phyloP scores from a whole-genome alignment of 2,888 invertebrate species.

The Polymixis lichenea region DNA sequence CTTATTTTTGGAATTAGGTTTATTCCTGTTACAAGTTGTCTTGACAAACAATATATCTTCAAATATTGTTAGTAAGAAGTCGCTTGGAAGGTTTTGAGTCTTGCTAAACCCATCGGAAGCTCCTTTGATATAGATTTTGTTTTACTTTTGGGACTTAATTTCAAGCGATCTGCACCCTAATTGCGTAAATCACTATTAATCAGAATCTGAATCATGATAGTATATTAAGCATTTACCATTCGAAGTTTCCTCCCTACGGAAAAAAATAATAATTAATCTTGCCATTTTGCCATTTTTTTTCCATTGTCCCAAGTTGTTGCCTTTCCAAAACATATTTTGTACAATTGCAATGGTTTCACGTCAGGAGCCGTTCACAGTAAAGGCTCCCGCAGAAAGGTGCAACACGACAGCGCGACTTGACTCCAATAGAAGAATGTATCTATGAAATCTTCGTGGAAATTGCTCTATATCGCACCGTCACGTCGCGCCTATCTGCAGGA shows the following conservation, averaged over 20 bases:
- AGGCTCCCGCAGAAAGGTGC: background rate
- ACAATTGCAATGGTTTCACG: background rate
- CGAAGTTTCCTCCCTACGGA: background rate
- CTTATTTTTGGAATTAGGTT: background rate
- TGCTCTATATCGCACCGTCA: background rate
- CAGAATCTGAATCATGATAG: no score
- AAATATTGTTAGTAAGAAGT: background rate
- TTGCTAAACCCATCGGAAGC: background rate
- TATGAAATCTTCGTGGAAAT: background rate
- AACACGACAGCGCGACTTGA: background rate
- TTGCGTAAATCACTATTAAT: no score
- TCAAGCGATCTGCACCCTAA: background rate
- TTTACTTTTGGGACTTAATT: background rate
- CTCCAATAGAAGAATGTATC: background rate
- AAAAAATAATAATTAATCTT: background rate
- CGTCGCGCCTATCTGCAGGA: background rate
- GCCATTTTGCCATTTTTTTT: background rate
- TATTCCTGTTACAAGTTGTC: background rate
- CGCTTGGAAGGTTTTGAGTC: background rate
- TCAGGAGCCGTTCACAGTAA: background rate
- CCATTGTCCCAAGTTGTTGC: background rate
- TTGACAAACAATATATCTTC: no score
- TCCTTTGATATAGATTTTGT: background rate
- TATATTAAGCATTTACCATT: no score
- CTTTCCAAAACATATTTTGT: background rate